Evolutionary conservation across 2,113 vertebrate species (phyloP).

Genomic region (Upupa epops): DNA sequence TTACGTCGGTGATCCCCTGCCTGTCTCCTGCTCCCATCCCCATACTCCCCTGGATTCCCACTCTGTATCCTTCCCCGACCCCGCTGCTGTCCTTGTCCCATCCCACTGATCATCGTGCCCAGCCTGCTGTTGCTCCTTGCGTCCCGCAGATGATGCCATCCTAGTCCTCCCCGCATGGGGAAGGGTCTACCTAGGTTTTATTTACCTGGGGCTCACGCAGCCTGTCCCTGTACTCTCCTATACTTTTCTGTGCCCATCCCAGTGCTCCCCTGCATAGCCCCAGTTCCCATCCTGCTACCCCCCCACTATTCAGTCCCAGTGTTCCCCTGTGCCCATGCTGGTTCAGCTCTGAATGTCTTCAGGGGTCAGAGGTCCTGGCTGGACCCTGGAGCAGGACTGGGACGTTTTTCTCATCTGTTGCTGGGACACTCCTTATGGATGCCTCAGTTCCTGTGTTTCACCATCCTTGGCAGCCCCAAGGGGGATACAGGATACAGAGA

Average conservation of each 20-base stretch:
- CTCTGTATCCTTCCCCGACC: neutral
- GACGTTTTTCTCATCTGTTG: neutral
- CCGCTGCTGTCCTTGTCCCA: neutral
- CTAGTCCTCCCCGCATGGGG: neutral
- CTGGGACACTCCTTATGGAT: neutral
- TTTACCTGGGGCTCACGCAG: neutral
- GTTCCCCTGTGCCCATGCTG: fast-evolving
- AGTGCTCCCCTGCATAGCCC: neutral
- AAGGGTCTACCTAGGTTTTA: too few relatives aligned
- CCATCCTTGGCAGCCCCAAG: fast-evolving
- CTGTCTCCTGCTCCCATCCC: neutral
- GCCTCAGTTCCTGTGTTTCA: fast-evolving
- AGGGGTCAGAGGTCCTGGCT: neutral
- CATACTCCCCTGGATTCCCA: too few relatives aligned
- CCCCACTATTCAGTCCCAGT: neutral
- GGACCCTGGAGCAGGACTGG: neutral
- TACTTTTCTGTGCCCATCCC: neutral
- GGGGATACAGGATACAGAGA: neutral
- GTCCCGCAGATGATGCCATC: neutral
- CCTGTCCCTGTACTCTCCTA: neutral
- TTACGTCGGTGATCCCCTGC: neutral
- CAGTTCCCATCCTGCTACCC: neutral
- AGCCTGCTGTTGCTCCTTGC: neutral
- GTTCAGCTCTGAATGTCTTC: neutral
- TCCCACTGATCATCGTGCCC: neutral